A percentile compares a stretch with the other conserved stretches of the same genome.
Evolutionary conservation across 2,888 invertebrate species (phyloP).

Genomic region (Lucinisca nassula): DNA sequence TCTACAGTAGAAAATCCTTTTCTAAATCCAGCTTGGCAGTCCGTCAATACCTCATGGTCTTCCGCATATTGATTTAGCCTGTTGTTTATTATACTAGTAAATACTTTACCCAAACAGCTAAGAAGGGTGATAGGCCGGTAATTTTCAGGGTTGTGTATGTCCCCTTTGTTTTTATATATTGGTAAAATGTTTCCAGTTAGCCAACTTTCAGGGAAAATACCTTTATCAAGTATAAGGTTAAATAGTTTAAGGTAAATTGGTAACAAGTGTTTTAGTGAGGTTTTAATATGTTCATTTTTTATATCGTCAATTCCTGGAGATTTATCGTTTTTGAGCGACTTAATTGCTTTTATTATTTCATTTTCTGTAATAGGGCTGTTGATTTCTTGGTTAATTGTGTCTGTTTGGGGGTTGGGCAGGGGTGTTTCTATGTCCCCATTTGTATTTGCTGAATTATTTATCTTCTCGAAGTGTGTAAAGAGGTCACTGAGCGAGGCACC

Average conservation of each 20-base stretch:
- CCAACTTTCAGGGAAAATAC: constrained; percentile 31
- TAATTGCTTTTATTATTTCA: not conserved
- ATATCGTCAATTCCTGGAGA: not conserved
- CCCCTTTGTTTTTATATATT: constrained; percentile 40
- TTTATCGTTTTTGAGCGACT: not conserved
- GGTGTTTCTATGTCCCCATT: not conserved
- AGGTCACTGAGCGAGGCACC: not conserved
- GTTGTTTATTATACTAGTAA: not conserved
- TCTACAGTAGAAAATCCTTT: not conserved
- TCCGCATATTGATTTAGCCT: not conserved
- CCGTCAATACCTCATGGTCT: not conserved
- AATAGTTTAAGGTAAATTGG: constrained; percentile 1
- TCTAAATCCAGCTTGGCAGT: not conserved
- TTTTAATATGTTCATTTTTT: constrained; percentile 16
- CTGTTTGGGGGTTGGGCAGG: not conserved
- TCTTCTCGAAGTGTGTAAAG: not conserved
- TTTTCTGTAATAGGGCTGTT: not conserved
- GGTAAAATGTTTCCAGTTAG: constrained; percentile 30
- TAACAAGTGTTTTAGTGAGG: not conserved
- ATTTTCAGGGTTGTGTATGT: constrained; percentile 18
- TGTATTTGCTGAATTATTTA: not conserved
- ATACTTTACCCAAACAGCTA: constrained; percentile 3
- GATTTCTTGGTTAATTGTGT: not conserved
- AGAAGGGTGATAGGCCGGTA: constrained; percentile 28
- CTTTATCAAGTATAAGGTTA: constrained; percentile 19